Evolutionary conservation across 2,888 invertebrate genomes (phyloP), one percentile per base, ranked within the genome.

Genomic region (Campoletis raptor): DNA sequence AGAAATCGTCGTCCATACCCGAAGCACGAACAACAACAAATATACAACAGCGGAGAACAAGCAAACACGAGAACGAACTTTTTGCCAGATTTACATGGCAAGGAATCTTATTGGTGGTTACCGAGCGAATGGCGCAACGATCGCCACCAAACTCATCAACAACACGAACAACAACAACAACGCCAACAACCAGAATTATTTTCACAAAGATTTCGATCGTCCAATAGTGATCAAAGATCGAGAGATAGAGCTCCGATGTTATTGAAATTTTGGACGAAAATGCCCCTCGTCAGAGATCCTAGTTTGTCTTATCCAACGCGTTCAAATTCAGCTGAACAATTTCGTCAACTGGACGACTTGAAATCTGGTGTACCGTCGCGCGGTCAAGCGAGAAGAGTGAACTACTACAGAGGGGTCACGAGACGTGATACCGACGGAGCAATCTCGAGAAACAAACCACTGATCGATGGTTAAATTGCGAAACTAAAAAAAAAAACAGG

Each of bases 281-380:
- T 93, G 91, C 92, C 94, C 0, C 87, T 93, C 42, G 61, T 92
- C 72, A 90, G 90, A 84, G 93, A 93, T 64, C 90, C 92, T 0
- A 91, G 88, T 79, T 88, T 91, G 2, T 89, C 54, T 12, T 80
- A 89, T 69, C 88, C 90, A 18, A 87, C 90, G 70, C 89, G 86
- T 86, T 90, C 83, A 15, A 77, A 70, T 70, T 24, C 61, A n/a
- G 40, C 40, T 12, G 70, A 72, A 30, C 42, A 80, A 48, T 24
- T 21, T 18, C 30, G n/a, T 54, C 64, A 30, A n/a, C 48, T 45
- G 10, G 57, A 48, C 57, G 42, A 70, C 24, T 48, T 57, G 24
- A 45, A 37, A 76, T 36, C 36, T n/a, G 15, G 42, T 4, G 2
- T 52, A 42, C 21, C 42, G 15, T 61, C 57, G 74, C 54, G 57